Conservation (phyloP, 2,797 vertebrate genomes). For the Crocodylus rhombifer region DNA sequence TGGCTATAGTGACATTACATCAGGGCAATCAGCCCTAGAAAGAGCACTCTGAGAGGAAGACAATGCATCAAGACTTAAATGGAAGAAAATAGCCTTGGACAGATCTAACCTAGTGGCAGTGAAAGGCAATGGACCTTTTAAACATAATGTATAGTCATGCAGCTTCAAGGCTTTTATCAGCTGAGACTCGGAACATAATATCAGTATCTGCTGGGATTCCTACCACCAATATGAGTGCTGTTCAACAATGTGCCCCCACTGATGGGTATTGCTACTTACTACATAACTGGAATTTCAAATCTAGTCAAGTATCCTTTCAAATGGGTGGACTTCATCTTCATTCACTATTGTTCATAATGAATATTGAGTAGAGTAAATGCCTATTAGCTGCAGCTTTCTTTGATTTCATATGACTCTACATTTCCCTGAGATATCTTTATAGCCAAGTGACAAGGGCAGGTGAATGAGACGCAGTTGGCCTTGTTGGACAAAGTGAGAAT, state of each 20-base stretch:
- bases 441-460: background rate
- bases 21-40: background rate
- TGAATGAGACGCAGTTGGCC: background rate
- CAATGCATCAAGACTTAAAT: background rate
- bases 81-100: background rate
- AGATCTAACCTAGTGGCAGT: background rate
- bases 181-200: background rate
- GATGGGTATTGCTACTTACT: background rate
- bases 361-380: background rate
- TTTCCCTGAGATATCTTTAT: background rate
- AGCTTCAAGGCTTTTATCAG: background rate
- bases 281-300: background rate
- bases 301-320: background rate
- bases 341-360: background rate
- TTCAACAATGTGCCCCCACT: background rate
- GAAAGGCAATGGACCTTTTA: background rate
- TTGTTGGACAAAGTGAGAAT: background rate
- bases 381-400: background rate
- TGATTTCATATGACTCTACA: background rate
- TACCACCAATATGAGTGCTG: background rate
- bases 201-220: background rate
- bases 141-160: too few species aligned
- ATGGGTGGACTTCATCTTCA: background rate
- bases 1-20: fast-evolving
- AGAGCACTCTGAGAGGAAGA: background rate